These are phyloP conservation scores for Polypedilum pembai DNA, from an alignment of 1,140 invertebrate species.

Conservation along the genomic window DNA sequence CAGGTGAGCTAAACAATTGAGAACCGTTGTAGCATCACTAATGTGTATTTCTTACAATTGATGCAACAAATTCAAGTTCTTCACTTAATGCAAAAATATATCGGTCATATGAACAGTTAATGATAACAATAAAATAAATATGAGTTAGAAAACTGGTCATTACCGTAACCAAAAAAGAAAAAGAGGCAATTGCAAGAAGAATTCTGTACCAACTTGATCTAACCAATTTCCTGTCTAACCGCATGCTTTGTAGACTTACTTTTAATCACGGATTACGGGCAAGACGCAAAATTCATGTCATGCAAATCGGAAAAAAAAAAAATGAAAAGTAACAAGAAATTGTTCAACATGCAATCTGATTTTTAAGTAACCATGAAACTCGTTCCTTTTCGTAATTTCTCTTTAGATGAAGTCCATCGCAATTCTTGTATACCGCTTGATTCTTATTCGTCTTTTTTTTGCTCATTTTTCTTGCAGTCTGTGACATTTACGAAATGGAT, in stretches of 20 bases:
- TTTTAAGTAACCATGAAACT: background rate
- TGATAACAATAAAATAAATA: background rate
- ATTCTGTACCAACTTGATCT: no score
- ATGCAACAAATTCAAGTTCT: background rate
- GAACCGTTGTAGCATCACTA: background rate
- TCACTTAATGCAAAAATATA: background rate
- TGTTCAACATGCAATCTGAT: constrained; percentile 18
- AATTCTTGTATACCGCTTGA: background rate
- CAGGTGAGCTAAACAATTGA: background rate
- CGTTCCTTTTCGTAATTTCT: constrained; percentile 5
- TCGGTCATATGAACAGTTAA: background rate
- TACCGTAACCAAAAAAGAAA: background rate
- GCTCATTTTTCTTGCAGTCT: background rate
- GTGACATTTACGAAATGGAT: background rate
- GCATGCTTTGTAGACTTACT: no score
- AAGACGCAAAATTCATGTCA: no score
- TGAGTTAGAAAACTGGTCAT: background rate
- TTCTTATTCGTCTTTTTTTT: background rate
- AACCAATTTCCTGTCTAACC: no score
- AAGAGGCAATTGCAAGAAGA: no score
- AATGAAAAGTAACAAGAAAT: background rate
- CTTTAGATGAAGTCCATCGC: background rate
- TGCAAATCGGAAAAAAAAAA: no score
- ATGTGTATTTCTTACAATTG: background rate
- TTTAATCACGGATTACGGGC: no score